Conservation (phyloP, 2,113 vertebrate genomes). For the Edolisoma coerulescens region DNA sequence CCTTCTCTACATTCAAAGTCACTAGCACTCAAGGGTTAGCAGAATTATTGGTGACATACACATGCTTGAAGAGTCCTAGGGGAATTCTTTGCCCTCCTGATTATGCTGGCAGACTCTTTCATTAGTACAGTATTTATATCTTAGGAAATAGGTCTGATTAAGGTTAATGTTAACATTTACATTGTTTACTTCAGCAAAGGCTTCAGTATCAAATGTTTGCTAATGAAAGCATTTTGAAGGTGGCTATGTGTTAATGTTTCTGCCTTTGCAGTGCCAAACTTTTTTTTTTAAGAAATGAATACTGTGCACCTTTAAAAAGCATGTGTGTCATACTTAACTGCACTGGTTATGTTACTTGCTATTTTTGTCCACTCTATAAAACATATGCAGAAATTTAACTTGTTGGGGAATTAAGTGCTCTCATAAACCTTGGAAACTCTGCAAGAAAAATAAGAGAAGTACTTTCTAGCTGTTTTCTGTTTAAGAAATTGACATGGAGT, state of each 20-base stretch:
- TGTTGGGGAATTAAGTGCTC: background rate
- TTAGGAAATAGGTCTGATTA: conserved; percentile 42
- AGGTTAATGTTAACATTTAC: conserved; percentile 43
- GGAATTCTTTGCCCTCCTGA: conserved; percentile 77
- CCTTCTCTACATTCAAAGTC: conserved; percentile 64
- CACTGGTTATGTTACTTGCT: background rate
- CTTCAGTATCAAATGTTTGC: background rate
- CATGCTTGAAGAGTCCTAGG: conserved; percentile 74
- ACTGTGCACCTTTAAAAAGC: background rate
- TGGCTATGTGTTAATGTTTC: background rate
- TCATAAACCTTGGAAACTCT: conserved; percentile 3
- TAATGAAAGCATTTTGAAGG: background rate
- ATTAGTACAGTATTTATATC: conserved; percentile 53
- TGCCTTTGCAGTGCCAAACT: background rate
- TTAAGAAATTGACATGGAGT: background rate
- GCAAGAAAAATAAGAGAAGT: background rate
- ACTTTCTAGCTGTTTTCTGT: background rate
- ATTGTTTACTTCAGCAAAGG: background rate
- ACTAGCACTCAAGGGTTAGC: conserved; percentile 69
- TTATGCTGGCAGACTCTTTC: conserved; percentile 55
- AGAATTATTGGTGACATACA: conserved; percentile 82
- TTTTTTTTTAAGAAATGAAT: background rate
- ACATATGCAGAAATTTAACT: background rate
- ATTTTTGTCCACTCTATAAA: background rate
- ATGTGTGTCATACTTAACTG: background rate